Percentiles rank a stretch among this genome's conserved stretches.
Evolutionary conservation across 1,140 invertebrate species (phyloP).

Genomic region (Zaprionus lachaisei): DNA sequence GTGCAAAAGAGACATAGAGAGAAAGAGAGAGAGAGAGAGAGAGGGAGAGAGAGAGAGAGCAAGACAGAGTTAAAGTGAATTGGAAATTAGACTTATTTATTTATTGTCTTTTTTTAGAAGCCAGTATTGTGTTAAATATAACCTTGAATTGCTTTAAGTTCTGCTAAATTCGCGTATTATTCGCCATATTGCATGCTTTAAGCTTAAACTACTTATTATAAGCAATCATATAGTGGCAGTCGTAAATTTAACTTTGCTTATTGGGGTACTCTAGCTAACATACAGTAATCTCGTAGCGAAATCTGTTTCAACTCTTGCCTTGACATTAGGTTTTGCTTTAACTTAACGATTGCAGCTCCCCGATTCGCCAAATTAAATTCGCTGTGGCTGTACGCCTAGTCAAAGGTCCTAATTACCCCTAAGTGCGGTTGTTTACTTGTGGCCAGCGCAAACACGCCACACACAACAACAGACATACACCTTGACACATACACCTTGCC

Average conservation of each 20-base stretch:
- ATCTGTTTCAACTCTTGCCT: not conserved
- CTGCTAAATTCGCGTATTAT: not conserved
- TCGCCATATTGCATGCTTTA: not conserved
- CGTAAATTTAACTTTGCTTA: not conserved
- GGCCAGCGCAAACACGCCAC: slow-evolving; percentile 23
- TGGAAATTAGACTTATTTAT: not conserved
- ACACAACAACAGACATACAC: not conserved
- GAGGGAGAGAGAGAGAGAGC: not conserved
- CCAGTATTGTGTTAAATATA: not conserved
- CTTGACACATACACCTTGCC: slow-evolving; percentile 11
- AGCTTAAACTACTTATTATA: not conserved
- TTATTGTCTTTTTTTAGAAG: not conserved
- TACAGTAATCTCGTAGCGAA: not conserved
- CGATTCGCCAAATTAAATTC: not conserved
- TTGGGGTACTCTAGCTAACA: too few relatives aligned
- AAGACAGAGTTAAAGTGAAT: not conserved
- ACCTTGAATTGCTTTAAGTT: slow-evolving; percentile 1
- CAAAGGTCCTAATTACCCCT: slow-evolving; percentile 31
- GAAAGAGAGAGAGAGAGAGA: not conserved
- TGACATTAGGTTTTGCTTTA: not conserved
- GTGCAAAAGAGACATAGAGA: not conserved
- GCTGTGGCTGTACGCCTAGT: not conserved
- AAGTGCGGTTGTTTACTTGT: slow-evolving; percentile 37
- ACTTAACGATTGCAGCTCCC: not conserved
- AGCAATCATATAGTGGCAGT: not conserved